phyloP scores from a whole-genome alignment of 2,888 invertebrate species.

The Drosophila helvetica region DNA sequence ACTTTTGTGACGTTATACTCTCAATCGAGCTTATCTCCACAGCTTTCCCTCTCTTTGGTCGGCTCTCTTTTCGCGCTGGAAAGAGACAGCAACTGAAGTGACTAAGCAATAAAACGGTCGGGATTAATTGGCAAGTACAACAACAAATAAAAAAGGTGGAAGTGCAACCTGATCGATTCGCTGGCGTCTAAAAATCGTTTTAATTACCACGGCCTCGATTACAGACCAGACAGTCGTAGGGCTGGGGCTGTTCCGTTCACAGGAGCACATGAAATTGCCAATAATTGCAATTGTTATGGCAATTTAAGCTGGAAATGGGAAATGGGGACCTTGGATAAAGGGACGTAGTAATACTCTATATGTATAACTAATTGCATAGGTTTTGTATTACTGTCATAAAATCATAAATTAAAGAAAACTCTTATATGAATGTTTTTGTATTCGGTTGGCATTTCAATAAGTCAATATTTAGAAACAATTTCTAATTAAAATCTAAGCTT shows the following conservation, averaged over 20 bases:
- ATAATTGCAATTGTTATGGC: conserved; percentile 23
- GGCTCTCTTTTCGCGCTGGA: background rate
- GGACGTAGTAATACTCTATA: conserved; percentile 3
- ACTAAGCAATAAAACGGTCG: background rate
- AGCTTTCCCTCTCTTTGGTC: background rate
- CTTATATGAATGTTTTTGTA: too few relatives aligned
- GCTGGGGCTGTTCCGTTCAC: background rate
- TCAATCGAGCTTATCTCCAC: background rate
- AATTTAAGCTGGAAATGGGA: conserved; percentile 9
- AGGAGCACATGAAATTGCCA: conserved; percentile 34
- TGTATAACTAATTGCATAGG: conserved; percentile 2
- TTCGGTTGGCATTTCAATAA: too few relatives aligned
- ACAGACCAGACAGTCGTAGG: background rate
- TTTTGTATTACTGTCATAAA: too few relatives aligned
- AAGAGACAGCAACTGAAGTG: conserved; percentile 21
- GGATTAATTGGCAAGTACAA: conserved; percentile 8
- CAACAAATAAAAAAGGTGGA: conserved; percentile 1
- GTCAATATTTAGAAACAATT: too few relatives aligned
- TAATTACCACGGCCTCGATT: conserved; percentile 26
- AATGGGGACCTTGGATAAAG: background rate
- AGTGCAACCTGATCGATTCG: conserved; percentile 30
- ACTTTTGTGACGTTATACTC: conserved; percentile 32
- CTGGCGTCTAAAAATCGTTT: conserved; percentile 35
- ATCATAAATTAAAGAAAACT: background rate
- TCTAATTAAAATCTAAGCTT: too few relatives aligned